These are phyloP conservation scores for Alethe castanea DNA, from an alignment of 2,113 vertebrate species.

Conservation along the genomic window DNA sequence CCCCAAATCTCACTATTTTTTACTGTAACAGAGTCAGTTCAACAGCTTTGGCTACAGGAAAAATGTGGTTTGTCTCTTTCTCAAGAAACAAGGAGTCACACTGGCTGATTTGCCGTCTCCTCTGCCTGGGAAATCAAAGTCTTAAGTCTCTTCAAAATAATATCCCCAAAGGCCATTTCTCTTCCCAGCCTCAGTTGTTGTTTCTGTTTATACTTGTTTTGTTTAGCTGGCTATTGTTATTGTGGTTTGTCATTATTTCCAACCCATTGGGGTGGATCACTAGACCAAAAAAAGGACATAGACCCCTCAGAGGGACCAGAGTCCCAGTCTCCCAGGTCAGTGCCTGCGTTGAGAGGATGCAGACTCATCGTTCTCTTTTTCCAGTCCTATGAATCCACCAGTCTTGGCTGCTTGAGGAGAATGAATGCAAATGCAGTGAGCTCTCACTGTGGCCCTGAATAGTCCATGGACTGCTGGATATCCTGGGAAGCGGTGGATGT, in stretches of 20 bases:
- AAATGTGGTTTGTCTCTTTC: slow-evolving; percentile 51
- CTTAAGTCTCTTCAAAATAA: slow-evolving; percentile 42
- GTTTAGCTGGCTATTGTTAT: slow-evolving; percentile 55
- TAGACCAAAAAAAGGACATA: slow-evolving; percentile 2
- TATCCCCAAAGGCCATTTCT: slow-evolving; percentile 53
- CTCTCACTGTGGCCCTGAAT: not conserved
- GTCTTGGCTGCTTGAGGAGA: not conserved
- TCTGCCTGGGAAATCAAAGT: slow-evolving; percentile 51
- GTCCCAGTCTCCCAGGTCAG: not conserved
- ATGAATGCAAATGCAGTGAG: not conserved
- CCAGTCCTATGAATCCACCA: accelerated
- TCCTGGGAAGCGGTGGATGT: accelerated
- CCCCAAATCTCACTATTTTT: not conserved
- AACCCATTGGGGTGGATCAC: slow-evolving; percentile 21
- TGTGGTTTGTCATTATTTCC: slow-evolving; percentile 62
- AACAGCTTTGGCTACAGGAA: not conserved
- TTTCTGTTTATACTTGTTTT: slow-evolving; percentile 58
- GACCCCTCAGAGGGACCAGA: slow-evolving; percentile 3
- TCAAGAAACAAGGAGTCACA: not conserved
- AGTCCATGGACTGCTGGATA: not conserved
- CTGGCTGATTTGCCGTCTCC: not conserved
- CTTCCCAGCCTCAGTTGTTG: slow-evolving; percentile 46
- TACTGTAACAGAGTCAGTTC: not conserved
- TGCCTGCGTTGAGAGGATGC: accelerated
- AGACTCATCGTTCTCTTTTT: not conserved